A percentile compares a stretch with the other conserved stretches of the same genome.
Conservation (phyloP, 2,888 invertebrate species). For the Caenorhabditis angaria region DNA sequence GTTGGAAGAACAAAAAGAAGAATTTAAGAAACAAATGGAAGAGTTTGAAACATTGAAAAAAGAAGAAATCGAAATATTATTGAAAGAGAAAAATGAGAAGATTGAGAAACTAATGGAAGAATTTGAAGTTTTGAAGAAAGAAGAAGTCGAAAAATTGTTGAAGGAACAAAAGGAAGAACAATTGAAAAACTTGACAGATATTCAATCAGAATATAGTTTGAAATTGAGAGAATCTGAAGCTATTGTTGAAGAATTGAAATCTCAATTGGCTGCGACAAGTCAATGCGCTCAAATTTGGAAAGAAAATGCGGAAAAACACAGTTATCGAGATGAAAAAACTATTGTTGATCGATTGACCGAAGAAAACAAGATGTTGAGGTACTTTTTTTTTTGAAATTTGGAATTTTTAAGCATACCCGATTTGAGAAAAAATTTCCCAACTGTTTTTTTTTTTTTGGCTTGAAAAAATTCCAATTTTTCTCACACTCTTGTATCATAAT, state of each 20-base stretch:
- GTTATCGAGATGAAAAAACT: constrained; percentile 28
- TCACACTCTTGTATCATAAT: not conserved
- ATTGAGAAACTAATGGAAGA: constrained; percentile 14
- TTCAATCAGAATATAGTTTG: constrained; percentile 16
- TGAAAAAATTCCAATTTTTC: not conserved
- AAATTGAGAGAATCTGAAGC: constrained; percentile 18
- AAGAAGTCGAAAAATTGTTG: not conserved
- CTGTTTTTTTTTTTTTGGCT: not conserved
- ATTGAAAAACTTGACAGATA: not conserved
- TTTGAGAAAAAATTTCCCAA: too few species aligned
- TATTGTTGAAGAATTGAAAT: constrained; percentile 13
- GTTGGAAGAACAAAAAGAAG: not conserved
- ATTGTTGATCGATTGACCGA: constrained; percentile 23
- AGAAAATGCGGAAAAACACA: constrained; percentile 31
- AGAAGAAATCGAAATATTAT: constrained; percentile 9
- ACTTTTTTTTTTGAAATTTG: too few species aligned
- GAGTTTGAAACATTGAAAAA: not conserved
- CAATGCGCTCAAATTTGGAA: constrained; percentile 36
- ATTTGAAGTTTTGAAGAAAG: not conserved
- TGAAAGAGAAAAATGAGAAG: not conserved
- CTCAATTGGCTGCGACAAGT: constrained; percentile 26
- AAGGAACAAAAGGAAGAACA: not conserved
- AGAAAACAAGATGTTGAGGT: constrained; percentile 22
- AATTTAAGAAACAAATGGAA: constrained; percentile 16
- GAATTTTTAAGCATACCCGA: too few species aligned